Evolutionary conservation across 2,797 vertebrate genomes (phyloP), one percentile per base, ranked within the genome.

Genomic region (Cichlasoma orientale): DNA sequence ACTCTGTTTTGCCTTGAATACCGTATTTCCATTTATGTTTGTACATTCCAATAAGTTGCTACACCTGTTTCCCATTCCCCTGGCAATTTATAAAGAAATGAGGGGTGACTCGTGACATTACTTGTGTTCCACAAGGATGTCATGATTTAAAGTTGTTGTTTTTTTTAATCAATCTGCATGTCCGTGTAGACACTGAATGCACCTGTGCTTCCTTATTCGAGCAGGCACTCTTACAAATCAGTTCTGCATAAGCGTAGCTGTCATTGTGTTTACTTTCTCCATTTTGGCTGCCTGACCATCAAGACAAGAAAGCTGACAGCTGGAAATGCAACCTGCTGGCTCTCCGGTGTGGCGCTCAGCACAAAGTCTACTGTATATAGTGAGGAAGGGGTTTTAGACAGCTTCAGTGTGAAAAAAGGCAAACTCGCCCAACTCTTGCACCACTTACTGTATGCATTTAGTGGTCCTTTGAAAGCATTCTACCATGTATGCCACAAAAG

Each of bases 271-370:
- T 52, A 71, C 44, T 56, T 10, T 29, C 52, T 76, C 41, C 50
- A 44, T 56, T 63, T 63, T 74, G 59, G 59, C 41, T 74, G 53
- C 59, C 29, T 71, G 69, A 61, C 70, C 63, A 70, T 31, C 59
- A 56, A 47, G 29, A 57, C 53, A 72, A 72, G 66, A 68, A 72
- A 66, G 52, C 41, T 77, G 12, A 56, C 54, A 19, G n/a, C 50
- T 77, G 54, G 52, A 77, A 77, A 68, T 47, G 9, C 7, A 33
- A 36, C 25, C 54, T 58, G 70, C n/a, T 69, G 56, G 33, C 38
- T 63, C 18, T 16, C 25, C 11, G 16, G 53, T 63, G 56, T 55
- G 27, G 11, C 53, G 59, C 59, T 63, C 18, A 18, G 57, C 41
- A 47, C 31, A 33, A 53, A 33, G 31, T 18, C 11, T 14, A n/a